Conservation (phyloP, 2,113 vertebrate species). For the Vimba vimba region DNA sequence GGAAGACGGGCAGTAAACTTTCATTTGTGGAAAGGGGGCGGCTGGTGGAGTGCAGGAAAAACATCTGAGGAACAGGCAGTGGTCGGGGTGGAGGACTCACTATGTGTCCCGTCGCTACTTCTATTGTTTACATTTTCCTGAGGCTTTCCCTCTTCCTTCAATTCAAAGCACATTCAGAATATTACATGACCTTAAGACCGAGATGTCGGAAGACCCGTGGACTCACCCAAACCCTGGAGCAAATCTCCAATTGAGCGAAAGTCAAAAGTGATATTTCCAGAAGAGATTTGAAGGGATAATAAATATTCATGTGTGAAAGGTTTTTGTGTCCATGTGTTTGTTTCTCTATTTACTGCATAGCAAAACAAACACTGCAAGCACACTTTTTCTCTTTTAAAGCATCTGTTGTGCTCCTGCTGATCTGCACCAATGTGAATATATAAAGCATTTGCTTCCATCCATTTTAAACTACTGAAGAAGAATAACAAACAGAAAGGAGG, state of each 20-base stretch:
- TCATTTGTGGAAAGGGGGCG: conserved; percentile 65
- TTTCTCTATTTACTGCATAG: neutral
- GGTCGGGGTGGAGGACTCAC: conserved; percentile 20
- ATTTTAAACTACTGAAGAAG: neutral
- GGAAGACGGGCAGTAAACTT: conserved; percentile 67
- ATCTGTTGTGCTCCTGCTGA: neutral
- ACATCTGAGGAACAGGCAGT: conserved; percentile 1
- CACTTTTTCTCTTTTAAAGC: neutral
- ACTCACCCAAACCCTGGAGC: conserved; percentile 25
- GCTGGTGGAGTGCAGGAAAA: conserved; percentile 15
- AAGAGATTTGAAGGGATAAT: neutral
- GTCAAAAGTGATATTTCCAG: neutral
- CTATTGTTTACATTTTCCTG: conserved; percentile 51
- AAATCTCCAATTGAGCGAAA: neutral
- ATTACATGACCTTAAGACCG: conserved; percentile 58
- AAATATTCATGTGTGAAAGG: neutral
- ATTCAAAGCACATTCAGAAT: conserved; percentile 63
- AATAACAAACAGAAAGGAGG: conserved; percentile 17
- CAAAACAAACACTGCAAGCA: neutral
- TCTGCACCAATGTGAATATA: neutral
- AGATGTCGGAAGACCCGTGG: conserved; percentile 33
- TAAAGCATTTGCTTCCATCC: neutral
- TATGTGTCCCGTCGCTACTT: neutral
- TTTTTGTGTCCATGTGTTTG: neutral
- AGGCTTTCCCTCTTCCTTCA: conserved; percentile 62